Evolutionary conservation across 2,113 vertebrate species (phyloP), one percentile per base, ranked within the genome.

Genomic region (Pelvicachromis taeniatus): DNA sequence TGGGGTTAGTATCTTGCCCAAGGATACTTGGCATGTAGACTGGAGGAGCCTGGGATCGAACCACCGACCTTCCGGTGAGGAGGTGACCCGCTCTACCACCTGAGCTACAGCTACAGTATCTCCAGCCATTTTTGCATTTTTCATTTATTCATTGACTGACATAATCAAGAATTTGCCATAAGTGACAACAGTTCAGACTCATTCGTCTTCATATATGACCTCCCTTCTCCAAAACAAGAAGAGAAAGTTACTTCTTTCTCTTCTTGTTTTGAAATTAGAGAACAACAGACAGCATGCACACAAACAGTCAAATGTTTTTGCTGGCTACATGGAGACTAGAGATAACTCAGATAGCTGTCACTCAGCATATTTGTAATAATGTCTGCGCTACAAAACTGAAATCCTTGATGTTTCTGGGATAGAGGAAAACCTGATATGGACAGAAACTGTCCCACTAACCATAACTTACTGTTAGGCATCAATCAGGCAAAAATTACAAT

Each of bases 121-220:
- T 48, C 48, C 40, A 73, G 40, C 40, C 38, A 11, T 0, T 0
- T 5, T 48, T 42, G 1, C 38, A 16, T 68, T 68, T 70, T 50
- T 1, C 0, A 75, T 75, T 50, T 29, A 26, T 31, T 0, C 16
- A 73, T 50, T 50, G 14, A 29, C 68, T 73, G 23, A 31, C 23
- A 48, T 19, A 29, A 31, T 50, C 42, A 73, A 29, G 9, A 73
- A 29, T 29, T 73, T 29, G 0, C 0, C 0, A 0, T 50, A 17
- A 50, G 48, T 50, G 48, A 17, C 16, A 6, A 45, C 16, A 14
- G 42, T 23, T 42, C 63, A 68, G 17, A 35, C 31, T 61, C 31
- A 19, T n/a, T 42, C 21, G 13, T 42, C 0, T 2, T 42, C 17
- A n/a, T 63, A 38, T 38, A 38, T n/a, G 58, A 61, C 58, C 58